phyloP scores from a whole-genome alignment of 2,113 vertebrate genomes.

The Cnemophilus loriae region DNA sequence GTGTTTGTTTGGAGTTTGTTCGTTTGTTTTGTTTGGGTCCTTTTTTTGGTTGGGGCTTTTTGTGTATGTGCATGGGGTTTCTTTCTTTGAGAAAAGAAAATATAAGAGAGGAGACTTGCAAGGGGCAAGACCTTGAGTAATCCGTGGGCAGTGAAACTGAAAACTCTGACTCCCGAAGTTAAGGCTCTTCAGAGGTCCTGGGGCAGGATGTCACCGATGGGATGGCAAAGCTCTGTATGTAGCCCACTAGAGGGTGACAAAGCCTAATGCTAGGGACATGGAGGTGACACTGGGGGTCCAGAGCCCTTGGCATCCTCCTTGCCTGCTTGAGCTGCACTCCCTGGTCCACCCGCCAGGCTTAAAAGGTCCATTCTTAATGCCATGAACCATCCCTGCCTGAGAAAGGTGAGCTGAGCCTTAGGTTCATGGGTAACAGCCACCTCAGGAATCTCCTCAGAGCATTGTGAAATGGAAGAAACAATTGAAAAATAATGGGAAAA shows the following conservation, averaged over 20 bases:
- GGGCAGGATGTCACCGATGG: neutral
- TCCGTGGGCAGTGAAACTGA: neutral
- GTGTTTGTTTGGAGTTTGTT: neutral
- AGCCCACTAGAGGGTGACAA: conserved; percentile 56
- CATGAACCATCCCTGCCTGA: neutral
- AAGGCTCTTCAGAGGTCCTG: neutral
- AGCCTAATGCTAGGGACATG: neutral
- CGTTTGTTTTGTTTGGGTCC: neutral
- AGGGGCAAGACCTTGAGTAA: neutral
- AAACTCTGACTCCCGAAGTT: neutral
- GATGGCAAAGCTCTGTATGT: neutral
- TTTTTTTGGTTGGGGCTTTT: neutral
- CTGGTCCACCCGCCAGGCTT: neutral
- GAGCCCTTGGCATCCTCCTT: neutral
- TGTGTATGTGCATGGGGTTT: fast-evolving
- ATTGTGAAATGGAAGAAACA: neutral
- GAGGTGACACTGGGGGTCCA: neutral
- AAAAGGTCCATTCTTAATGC: neutral
- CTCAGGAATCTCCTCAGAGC: neutral
- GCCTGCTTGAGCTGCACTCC: fast-evolving
- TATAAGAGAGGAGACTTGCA: neutral
- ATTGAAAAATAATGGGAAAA: neutral
- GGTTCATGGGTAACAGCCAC: neutral
- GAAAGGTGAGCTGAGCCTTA: neutral
- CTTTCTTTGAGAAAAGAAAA: neutral